phyloP scores from a whole-genome alignment of 2,888 invertebrate species.

The Sepiola atlantica region DNA sequence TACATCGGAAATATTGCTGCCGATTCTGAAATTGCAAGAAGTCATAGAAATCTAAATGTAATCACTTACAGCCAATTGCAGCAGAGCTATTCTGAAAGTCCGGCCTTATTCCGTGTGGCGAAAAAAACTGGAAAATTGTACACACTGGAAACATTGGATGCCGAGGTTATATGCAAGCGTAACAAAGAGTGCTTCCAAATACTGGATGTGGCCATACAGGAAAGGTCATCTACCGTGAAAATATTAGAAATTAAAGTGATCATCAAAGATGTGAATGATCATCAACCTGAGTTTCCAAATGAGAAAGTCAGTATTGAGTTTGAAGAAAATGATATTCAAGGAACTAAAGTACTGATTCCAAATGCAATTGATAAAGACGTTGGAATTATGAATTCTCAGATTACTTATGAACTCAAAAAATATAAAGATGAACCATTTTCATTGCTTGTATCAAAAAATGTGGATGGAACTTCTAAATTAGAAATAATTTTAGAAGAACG shows the following conservation, averaged over 20 bases:
- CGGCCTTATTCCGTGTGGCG: background rate
- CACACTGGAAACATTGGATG: background rate
- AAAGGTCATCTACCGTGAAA: background rate
- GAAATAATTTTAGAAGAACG: constrained; percentile 37
- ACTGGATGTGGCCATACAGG: background rate
- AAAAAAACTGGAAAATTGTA: background rate
- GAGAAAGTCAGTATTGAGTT: background rate
- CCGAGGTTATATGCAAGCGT: background rate
- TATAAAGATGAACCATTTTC: constrained; percentile 1
- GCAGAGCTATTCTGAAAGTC: background rate
- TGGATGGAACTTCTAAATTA: background rate
- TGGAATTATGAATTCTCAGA: background rate
- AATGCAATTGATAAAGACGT: background rate
- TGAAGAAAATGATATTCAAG: background rate
- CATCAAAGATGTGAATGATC: background rate
- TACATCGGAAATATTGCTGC: background rate
- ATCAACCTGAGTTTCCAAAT: background rate
- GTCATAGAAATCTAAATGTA: background rate
- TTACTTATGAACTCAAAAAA: background rate
- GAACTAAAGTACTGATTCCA: background rate
- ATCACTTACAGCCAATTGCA: background rate
- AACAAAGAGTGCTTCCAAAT: background rate
- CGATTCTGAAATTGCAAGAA: background rate
- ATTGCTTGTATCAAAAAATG: background rate
- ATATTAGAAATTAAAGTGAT: background rate